phyloP scores from a whole-genome alignment of 2,888 invertebrate species.

The Synergus japonicus region DNA sequence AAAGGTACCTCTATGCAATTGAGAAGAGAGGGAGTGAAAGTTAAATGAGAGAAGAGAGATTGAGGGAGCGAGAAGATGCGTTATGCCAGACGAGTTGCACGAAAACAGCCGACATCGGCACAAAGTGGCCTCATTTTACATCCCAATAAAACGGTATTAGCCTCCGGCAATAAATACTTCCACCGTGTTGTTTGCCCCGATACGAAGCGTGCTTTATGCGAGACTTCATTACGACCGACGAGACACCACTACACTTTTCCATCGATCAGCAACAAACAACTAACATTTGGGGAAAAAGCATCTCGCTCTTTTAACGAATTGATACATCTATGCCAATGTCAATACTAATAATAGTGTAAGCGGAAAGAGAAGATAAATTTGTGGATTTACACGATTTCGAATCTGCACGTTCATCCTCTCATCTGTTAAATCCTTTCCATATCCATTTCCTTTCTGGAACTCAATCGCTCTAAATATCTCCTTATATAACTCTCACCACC shows the following conservation, averaged over 20 bases:
- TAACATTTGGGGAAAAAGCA: constrained; percentile 14
- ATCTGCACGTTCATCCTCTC: constrained; percentile 9
- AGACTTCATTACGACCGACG: constrained; percentile 35
- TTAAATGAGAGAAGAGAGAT: constrained; percentile 15
- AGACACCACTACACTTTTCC: constrained; percentile 20
- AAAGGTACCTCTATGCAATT: neutral
- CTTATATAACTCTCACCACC: constrained; percentile 3
- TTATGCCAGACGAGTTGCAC: constrained; percentile 40
- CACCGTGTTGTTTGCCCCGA: constrained; percentile 64
- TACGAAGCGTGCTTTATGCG: constrained; percentile 44
- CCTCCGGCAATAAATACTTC: constrained; percentile 68
- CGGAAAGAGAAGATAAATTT: constrained; percentile 1
- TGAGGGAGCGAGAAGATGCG: constrained; percentile 20
- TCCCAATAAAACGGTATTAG: constrained; percentile 71
- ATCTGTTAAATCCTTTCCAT: constrained; percentile 17
- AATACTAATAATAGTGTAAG: neutral
- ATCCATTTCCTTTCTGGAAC: neutral
- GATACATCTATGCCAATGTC: neutral
- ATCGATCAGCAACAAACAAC: constrained; percentile 9
- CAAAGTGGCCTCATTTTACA: constrained; percentile 69
- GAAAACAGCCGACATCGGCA: constrained; percentile 65
- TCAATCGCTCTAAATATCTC: neutral
- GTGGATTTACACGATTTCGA: neutral
- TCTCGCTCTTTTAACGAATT: constrained; percentile 1
- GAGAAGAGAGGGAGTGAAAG: constrained; percentile 15